A percentile compares a stretch with the other conserved stretches of the same genome.
Conservation (phyloP, 2,797 vertebrate species). For the Cottoperca gobio region DNA sequence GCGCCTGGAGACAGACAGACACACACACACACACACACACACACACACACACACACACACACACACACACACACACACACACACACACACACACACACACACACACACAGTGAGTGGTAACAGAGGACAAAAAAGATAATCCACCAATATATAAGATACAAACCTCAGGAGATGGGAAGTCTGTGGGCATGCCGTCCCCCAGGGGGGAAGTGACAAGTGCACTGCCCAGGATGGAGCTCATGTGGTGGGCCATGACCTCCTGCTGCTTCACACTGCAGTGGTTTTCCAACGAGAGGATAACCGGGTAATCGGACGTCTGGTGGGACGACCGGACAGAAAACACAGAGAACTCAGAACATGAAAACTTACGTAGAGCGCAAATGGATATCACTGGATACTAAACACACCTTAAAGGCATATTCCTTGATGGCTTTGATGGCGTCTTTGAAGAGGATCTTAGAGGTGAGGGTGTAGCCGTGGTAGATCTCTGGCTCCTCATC, state of each 20-base stretch:
- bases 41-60: too few relatives aligned
- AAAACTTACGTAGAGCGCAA: not conserved
- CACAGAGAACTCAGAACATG: not conserved
- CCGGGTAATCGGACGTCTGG: slow-evolving; percentile 92
- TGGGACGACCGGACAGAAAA: not conserved
- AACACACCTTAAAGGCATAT: slow-evolving; percentile 93
- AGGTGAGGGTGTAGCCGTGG: slow-evolving; percentile 97
- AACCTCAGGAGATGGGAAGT: slow-evolving; percentile 95
- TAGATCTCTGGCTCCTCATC: slow-evolving; percentile 97
- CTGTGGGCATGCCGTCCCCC: slow-evolving; percentile 83
- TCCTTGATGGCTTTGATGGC: slow-evolving; percentile 99
- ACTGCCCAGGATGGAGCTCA: slow-evolving; percentile 89
- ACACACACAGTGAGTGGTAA: not conserved
- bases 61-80: too few relatives aligned
- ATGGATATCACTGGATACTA: not conserved
- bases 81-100: not conserved
- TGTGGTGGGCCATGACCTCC: slow-evolving; percentile 90
- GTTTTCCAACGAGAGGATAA: slow-evolving; percentile 98
- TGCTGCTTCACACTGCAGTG: slow-evolving; percentile 96
- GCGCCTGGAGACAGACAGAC: slow-evolving; percentile 90
- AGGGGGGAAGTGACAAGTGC: slow-evolving; percentile 88
- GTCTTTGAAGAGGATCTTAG: slow-evolving; percentile 98
- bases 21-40: too few relatives aligned
- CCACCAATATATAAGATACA: not conserved
- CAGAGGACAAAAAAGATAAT: not conserved